Percentiles rank a stretch among this genome's conserved stretches.
These are phyloP conservation scores for Bovichtus variegatus DNA, from an alignment of 2,797 vertebrate genomes.

Conservation along the genomic window DNA sequence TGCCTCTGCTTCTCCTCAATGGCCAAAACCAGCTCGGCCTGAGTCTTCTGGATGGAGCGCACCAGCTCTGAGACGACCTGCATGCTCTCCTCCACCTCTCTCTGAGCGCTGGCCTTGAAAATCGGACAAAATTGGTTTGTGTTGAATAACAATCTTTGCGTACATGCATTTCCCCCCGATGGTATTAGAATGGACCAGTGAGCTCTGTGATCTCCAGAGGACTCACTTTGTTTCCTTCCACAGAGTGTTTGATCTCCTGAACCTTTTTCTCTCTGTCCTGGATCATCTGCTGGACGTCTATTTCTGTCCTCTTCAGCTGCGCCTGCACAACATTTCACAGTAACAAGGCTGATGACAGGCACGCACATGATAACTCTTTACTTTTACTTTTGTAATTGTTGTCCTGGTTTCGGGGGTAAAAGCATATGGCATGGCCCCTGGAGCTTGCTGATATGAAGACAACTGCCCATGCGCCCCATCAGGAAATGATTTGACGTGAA, in stretches of 20 bases:
- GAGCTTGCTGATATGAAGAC: neutral
- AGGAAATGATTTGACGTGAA: no score
- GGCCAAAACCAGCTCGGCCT: conserved; percentile 79
- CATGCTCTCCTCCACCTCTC: conserved; percentile 80
- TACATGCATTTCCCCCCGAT: no score
- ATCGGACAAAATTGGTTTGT: neutral
- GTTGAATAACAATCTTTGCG: neutral
- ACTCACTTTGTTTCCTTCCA: conserved; percentile 84
- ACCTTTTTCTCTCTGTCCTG: conserved; percentile 83
- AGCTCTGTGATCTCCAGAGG: no score
- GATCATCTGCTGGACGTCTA: conserved; percentile 87
- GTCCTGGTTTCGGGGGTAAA: neutral
- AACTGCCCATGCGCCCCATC: neutral
- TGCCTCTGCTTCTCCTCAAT: conserved; percentile 82
- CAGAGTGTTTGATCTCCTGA: conserved; percentile 81
- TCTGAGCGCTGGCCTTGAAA: conserved; percentile 76
- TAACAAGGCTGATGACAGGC: neutral
- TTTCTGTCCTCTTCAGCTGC: conserved; percentile 81
- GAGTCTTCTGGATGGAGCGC: conserved; percentile 80
- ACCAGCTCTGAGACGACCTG: conserved; percentile 83
- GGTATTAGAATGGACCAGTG: neutral
- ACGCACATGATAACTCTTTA: neutral
- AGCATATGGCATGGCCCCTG: neutral
- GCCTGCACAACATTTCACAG: conserved; percentile 67
- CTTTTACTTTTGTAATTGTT: neutral